Percentiles rank a stretch among this genome's conserved stretches.
Conservation (phyloP, 2,797 vertebrate species). For the Cyprinodon diabolis region DNA sequence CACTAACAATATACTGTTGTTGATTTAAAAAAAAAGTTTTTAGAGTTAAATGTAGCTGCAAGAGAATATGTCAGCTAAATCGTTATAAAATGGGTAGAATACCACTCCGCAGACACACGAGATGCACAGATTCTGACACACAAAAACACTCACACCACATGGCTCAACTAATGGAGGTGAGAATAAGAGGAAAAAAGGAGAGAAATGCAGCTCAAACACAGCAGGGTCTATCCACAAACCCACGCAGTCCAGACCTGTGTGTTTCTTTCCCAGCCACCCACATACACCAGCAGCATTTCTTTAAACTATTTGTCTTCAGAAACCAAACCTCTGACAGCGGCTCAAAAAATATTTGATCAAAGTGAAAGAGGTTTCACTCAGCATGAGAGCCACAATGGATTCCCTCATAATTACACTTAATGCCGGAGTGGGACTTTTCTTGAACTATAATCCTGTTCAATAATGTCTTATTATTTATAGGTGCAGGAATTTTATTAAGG, state of each 20-base stretch:
- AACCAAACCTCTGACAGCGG: background rate
- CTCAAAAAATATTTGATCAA: conserved; percentile 5
- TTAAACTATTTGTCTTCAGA: conserved; percentile 15
- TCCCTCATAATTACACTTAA: background rate
- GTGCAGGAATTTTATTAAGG: background rate
- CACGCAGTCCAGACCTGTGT: conserved; percentile 16
- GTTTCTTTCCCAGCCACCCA: conserved; percentile 6
- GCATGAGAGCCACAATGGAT: background rate
- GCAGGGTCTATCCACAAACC: conserved; percentile 28
- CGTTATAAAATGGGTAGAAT: conserved; percentile 16
- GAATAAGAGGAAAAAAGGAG: conserved; percentile 33
- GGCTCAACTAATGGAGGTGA: conserved; percentile 33
- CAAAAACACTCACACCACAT: conserved; percentile 2
- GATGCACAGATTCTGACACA: conserved; percentile 18
- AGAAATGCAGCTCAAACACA: conserved; percentile 15
- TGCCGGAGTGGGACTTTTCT: background rate
- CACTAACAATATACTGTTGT: conserved; percentile 15
- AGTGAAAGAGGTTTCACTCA: background rate
- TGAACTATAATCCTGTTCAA: background rate
- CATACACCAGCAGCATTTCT: conserved; percentile 3
- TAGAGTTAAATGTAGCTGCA: conserved; percentile 28
- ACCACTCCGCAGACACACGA: conserved; percentile 9
- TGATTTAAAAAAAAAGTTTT: background rate
- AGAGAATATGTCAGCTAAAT: conserved; percentile 44
- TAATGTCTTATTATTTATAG: background rate